Evolutionary conservation across 2,113 vertebrate genomes (phyloP).

Genomic region (Thamnaconus septentrionalis): DNA sequence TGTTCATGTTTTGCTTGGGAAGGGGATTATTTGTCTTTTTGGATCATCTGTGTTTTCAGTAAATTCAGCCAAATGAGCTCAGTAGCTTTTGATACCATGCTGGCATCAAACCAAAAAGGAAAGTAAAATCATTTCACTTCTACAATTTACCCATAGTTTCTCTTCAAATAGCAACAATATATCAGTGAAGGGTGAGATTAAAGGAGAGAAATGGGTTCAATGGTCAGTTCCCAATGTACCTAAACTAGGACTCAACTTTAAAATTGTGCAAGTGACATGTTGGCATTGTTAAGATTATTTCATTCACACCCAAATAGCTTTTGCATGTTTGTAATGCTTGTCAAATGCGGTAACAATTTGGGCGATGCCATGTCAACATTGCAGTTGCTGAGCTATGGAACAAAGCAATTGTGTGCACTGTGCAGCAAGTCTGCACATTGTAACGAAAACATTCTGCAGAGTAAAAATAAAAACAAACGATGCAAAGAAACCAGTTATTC

Average conservation of each 20-base stretch:
- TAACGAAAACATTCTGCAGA: not conserved
- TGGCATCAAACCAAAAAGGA: no score
- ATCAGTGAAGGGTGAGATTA: no score
- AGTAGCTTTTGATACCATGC: no score
- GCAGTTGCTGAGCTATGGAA: not conserved
- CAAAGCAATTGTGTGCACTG: not conserved
- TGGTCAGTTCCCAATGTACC: not conserved
- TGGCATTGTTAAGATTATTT: constrained; percentile 4
- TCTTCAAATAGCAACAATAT: no score
- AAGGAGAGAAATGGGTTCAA: not conserved
- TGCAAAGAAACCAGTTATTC: no score
- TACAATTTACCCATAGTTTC: no score
- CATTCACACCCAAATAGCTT: not conserved
- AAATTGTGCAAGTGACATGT: constrained; percentile 24
- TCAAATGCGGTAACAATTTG: no score
- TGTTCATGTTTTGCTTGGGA: no score
- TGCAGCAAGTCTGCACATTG: not conserved
- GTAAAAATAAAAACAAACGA: not conserved
- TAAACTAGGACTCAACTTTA: not conserved
- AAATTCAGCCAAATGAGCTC: no score
- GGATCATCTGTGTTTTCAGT: no score
- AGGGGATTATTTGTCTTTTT: no score
- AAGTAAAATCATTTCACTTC: no score
- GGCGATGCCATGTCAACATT: not conserved
- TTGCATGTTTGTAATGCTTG: not conserved